phyloP scores from a whole-genome alignment of 2,888 invertebrate genomes.

The Dromius quadrimaculatus region DNA sequence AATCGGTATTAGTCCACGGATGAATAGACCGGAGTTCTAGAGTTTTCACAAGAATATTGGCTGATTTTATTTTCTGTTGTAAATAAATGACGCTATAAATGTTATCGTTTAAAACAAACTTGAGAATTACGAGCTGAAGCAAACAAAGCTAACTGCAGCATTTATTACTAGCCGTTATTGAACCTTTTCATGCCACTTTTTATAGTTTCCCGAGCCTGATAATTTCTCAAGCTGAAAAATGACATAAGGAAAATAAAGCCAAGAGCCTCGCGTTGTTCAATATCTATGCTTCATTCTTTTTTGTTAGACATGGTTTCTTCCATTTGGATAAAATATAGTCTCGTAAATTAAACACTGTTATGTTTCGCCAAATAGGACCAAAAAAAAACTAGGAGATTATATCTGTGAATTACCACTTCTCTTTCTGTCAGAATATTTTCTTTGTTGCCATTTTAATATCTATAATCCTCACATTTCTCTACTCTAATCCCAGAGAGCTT shows the following conservation, averaged over 20 bases:
- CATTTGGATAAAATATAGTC: constrained; percentile 3
- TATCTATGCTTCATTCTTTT: neutral
- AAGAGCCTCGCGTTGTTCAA: neutral
- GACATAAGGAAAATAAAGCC: constrained; percentile 1
- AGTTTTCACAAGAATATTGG: constrained; percentile 30
- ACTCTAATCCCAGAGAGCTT: neutral
- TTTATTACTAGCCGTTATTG: constrained; percentile 44
- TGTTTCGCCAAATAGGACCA: constrained; percentile 1
- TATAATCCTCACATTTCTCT: constrained; percentile 9
- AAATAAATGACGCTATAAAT: constrained; percentile 44
- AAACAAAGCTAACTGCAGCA: constrained; percentile 41
- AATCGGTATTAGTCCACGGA: neutral
- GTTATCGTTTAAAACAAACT: constrained; percentile 47
- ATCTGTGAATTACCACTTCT: constrained; percentile 4
- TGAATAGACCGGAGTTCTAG: constrained; percentile 2
- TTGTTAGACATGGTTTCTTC: neutral
- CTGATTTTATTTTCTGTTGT: constrained; percentile 36
- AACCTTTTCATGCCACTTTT: constrained; percentile 43
- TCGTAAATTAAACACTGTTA: constrained; percentile 20
- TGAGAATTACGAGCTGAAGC: constrained; percentile 38
- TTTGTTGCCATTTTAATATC: neutral
- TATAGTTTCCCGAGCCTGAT: constrained; percentile 40
- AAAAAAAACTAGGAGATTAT: neutral
- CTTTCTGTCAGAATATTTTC: constrained; percentile 5
- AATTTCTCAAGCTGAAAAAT: constrained; percentile 42